Conservation (phyloP, 2,113 vertebrate genomes). For the Bujurquina vittata region DNA sequence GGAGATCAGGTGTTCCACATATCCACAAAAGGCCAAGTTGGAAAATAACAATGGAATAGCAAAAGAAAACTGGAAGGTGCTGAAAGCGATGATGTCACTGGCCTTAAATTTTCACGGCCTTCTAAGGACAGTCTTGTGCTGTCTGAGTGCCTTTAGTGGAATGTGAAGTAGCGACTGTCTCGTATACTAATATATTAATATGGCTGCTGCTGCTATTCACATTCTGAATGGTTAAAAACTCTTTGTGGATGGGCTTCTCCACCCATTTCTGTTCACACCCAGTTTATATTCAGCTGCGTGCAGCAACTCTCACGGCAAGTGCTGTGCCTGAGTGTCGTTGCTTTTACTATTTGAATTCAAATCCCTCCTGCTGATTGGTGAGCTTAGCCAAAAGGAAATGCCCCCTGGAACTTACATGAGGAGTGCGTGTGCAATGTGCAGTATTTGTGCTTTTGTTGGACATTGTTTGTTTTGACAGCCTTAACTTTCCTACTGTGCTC, state of each 20-base stretch:
- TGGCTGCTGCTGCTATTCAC: slow-evolving; percentile 32
- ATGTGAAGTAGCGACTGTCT: slow-evolving; percentile 68
- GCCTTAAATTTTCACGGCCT: slow-evolving; percentile 58
- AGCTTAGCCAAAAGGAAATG: slow-evolving; percentile 38
- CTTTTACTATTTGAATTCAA: slow-evolving; percentile 4
- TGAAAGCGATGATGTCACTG: slow-evolving; percentile 68
- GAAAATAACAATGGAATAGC: slow-evolving; percentile 71
- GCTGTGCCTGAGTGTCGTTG: background rate
- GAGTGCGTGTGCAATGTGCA: slow-evolving; percentile 13
- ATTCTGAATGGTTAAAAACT: slow-evolving; percentile 18
- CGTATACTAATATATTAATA: slow-evolving; percentile 53
- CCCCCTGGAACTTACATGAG: slow-evolving; percentile 21
- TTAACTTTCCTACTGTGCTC: slow-evolving; percentile 67
- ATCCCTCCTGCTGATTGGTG: slow-evolving; percentile 28
- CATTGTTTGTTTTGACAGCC: slow-evolving; percentile 70
- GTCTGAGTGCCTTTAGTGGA: slow-evolving; percentile 60
- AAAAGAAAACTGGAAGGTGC: slow-evolving; percentile 48
- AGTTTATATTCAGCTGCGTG: background rate
- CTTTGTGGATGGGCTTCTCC: slow-evolving; percentile 15
- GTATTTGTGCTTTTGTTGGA: slow-evolving; percentile 59
- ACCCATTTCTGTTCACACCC: background rate
- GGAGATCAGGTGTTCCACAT: slow-evolving; percentile 61
- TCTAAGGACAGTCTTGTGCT: slow-evolving; percentile 69
- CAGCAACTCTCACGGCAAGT: background rate
- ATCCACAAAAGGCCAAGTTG: slow-evolving; percentile 59